phyloP scores from a whole-genome alignment of 2,888 invertebrate species.

The Tinea pellionella region DNA sequence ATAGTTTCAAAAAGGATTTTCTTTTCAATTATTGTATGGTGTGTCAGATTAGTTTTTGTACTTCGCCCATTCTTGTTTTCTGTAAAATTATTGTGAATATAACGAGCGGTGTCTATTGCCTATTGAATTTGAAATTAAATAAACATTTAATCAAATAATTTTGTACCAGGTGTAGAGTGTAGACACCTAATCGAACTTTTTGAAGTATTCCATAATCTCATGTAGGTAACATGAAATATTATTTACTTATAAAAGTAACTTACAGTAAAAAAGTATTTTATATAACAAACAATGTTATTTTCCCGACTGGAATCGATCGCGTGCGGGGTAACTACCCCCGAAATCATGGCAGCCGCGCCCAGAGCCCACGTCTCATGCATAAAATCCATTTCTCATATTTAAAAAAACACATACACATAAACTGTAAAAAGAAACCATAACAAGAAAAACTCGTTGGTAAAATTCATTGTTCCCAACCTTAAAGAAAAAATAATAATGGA shows the following conservation, averaged over 20 bases:
- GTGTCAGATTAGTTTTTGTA: not conserved
- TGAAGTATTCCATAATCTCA: too few relatives aligned
- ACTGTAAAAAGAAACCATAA: too few relatives aligned
- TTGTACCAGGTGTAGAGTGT: too few relatives aligned
- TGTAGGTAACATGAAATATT: too few relatives aligned
- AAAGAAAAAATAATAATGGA: too few relatives aligned
- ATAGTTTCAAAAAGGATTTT: not conserved
- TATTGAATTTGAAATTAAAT: too few relatives aligned
- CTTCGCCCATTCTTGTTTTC: not conserved
- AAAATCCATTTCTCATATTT: not conserved
- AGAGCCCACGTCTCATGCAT: constrained; percentile 27
- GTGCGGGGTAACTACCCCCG: constrained; percentile 60
- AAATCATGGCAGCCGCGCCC: constrained; percentile 45
- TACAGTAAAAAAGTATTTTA: not conserved
- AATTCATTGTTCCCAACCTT: too few relatives aligned
- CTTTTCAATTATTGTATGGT: not conserved
- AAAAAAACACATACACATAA: not conserved
- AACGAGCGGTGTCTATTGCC: not conserved
- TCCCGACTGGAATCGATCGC: constrained; percentile 48
- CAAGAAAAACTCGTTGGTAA: too few relatives aligned
- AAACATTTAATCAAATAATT: too few relatives aligned
- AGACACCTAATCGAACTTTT: too few relatives aligned
- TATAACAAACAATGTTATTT: not conserved
- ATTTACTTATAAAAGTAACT: not conserved
- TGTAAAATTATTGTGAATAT: not conserved